Conservation (phyloP, 2,113 vertebrate species). For the Gobius niger region DNA sequence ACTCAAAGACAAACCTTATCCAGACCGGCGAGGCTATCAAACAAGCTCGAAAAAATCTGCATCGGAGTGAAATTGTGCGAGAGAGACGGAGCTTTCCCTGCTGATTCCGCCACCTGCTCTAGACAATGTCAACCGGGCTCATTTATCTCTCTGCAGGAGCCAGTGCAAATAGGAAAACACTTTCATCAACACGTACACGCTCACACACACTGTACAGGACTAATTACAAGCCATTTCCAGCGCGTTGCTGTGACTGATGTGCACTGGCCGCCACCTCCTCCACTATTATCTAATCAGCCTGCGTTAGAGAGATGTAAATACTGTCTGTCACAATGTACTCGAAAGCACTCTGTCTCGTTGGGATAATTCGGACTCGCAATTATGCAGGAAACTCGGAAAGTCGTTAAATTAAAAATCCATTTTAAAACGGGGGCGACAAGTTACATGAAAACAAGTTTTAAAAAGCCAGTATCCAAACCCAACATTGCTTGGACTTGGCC, state of each 20-base stretch:
- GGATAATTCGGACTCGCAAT: background rate
- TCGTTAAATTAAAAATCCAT: background rate
- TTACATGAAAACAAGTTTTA: too few species aligned
- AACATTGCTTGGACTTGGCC: too few species aligned
- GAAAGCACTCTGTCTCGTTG: background rate
- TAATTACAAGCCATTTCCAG: conserved; percentile 43
- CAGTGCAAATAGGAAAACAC: conserved; percentile 38
- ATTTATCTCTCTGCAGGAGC: conserved; percentile 78
- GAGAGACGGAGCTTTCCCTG: conserved; percentile 65
- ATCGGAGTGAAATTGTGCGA: conserved; percentile 43
- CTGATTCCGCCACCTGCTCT: conserved; percentile 81
- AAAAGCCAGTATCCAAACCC: too few species aligned
- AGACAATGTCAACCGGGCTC: conserved; percentile 75
- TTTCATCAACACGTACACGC: conserved; percentile 4
- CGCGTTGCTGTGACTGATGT: conserved; percentile 37
- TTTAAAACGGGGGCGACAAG: too few species aligned
- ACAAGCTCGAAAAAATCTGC: conserved; percentile 55
- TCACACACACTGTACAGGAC: conserved; percentile 27
- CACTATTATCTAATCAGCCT: conserved; percentile 18
- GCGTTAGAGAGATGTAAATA: background rate
- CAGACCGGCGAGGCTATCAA: conserved; percentile 41
- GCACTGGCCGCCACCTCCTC: conserved; percentile 22
- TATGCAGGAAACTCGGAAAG: background rate
- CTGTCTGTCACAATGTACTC: background rate
- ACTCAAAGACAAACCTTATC: conserved; percentile 42